A percentile compares a stretch with the other conserved stretches of the same genome.
phyloP scores from a whole-genome alignment of 2,888 invertebrate genomes.

The Chloroclystis v-ata region DNA sequence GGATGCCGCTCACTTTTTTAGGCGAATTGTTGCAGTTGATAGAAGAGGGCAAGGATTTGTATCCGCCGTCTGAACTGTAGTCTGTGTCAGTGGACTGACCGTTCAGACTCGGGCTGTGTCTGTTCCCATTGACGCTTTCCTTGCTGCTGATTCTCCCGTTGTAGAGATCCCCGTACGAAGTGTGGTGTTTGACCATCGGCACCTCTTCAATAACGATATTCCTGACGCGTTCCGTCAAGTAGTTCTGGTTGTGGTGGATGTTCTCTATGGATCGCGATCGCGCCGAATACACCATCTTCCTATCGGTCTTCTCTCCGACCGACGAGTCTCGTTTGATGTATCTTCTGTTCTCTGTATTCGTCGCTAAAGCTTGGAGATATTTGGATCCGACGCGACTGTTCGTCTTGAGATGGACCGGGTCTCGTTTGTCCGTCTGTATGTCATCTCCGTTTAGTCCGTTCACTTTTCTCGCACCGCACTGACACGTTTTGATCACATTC shows the following conservation, averaged over 20 bases:
- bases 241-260: constrained; percentile 53
- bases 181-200: constrained; percentile 63
- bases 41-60: constrained; percentile 73
- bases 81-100: constrained; percentile 74
- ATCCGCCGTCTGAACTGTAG: constrained; percentile 73
- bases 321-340: constrained; percentile 66
- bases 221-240: constrained; percentile 48
- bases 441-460: constrained; percentile 55
- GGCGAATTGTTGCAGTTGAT: constrained; percentile 63
- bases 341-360: constrained; percentile 51
- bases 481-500: constrained; percentile 58
- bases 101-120: constrained; percentile 63
- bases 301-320: constrained; percentile 55
- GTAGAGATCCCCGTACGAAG: constrained; percentile 69
- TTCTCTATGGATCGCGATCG: constrained; percentile 74
- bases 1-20: constrained; percentile 71
- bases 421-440: constrained; percentile 47
- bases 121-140: constrained; percentile 63
- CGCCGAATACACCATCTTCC: constrained; percentile 52
- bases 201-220: constrained; percentile 57
- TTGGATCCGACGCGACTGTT: constrained; percentile 70
- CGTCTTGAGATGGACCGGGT: constrained; percentile 58
- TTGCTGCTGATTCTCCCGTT: constrained; percentile 66
- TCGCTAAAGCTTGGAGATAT: constrained; percentile 69
- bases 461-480: constrained; percentile 66